phyloP scores from a whole-genome alignment of 2,113 vertebrate species.

The Xiphophorus maculatus region DNA sequence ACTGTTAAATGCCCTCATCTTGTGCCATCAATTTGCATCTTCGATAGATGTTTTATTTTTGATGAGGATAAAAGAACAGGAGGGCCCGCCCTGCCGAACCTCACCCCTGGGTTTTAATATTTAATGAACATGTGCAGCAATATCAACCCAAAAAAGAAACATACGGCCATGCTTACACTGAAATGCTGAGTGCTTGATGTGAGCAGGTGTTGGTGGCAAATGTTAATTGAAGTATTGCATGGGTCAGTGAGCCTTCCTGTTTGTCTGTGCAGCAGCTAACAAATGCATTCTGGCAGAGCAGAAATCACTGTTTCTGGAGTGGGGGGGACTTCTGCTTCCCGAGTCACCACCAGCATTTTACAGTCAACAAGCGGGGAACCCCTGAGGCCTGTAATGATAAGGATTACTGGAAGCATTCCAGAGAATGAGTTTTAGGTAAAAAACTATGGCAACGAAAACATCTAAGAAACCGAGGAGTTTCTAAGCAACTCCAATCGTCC shows the following conservation, averaged over 20 bases:
- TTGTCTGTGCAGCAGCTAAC: conserved; percentile 43
- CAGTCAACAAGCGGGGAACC: conserved; percentile 35
- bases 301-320: conserved; percentile 28
- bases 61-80: conserved; percentile 77
- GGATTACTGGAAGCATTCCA: background rate
- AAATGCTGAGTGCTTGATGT: conserved; percentile 41
- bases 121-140: conserved; percentile 83
- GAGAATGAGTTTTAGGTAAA: background rate
- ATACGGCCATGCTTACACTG: conserved; percentile 21
- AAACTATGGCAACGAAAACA: conserved; percentile 9
- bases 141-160: conserved; percentile 60
- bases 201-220: conserved; percentile 81
- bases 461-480: conserved; percentile 10
- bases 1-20: conserved; percentile 34
- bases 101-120: conserved; percentile 81
- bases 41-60: conserved; percentile 79
- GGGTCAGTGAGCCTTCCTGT: conserved; percentile 80
- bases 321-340: conserved; percentile 35
- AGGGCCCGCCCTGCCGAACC: conserved; percentile 74
- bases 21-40: conserved; percentile 23
- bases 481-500: conserved; percentile 6
- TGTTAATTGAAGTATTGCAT: conserved; percentile 80
- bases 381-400: conserved; percentile 4
- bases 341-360: conserved; percentile 28
- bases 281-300: conserved; percentile 58